These are phyloP conservation scores for Trachythela sp. DNA, from an alignment of 64 coral and sea anemone species.

Conservation along the genomic window DNA sequence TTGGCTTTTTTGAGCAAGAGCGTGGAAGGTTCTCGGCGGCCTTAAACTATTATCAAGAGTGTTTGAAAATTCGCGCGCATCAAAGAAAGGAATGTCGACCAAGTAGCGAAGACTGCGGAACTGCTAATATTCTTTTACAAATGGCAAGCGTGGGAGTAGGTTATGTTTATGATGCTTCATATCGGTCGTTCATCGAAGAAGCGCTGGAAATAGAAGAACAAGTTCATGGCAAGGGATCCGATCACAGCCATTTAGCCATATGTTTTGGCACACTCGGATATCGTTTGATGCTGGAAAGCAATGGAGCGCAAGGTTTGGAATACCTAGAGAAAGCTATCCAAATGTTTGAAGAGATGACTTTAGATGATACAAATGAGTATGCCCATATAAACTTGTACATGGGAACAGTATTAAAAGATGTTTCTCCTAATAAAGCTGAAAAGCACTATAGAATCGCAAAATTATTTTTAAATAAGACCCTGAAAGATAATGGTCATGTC, in stretches of 20 bases:
- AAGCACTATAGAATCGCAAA: not conserved
- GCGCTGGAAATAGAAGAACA: not conserved
- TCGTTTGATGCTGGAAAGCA: not conserved
- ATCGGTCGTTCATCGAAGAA: not conserved
- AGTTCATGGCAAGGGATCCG: not conserved
- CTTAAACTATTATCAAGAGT: not conserved
- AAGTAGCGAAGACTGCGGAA: not conserved
- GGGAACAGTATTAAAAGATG: not conserved
- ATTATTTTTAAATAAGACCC: not conserved
- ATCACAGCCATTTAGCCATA: not conserved
- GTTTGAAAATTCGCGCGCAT: not conserved
- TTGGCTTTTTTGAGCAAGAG: slow-evolving; percentile 5
- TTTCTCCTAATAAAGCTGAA: not conserved
- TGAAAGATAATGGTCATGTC: not conserved
- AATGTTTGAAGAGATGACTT: slow-evolving; percentile 1
- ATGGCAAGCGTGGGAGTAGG: not conserved
- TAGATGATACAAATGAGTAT: not conserved
- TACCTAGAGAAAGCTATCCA: not conserved
- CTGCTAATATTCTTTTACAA: not conserved
- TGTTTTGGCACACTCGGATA: not conserved
- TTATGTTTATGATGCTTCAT: not conserved
- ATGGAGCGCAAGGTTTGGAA: not conserved
- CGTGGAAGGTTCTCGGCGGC: not conserved
- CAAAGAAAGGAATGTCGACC: not conserved
- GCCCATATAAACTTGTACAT: not conserved